Base-by-base conservation (phyloP, 2,797 vertebrate species). In the Enteromius afrohamiltoni region DNA sequence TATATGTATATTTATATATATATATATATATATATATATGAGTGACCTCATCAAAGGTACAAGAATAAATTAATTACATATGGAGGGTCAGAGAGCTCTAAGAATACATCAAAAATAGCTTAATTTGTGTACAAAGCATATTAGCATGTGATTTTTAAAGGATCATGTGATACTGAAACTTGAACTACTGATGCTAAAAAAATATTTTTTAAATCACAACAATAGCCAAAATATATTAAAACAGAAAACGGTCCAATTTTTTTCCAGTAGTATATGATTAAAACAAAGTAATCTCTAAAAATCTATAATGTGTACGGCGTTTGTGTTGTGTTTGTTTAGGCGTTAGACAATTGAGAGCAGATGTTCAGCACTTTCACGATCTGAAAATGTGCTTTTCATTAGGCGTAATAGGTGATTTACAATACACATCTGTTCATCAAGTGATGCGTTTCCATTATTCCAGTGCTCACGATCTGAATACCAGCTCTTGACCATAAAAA, bases 351-450 rank as follows among this genome's bases (percentile, higher is more conserved):
- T 73, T 0, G 1, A 49, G 49, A 80, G 67, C 81, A 88, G 85
- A 85, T 87, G 87, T 85, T 88, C 62, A 62, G 49, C 13, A 14
- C 49, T 69, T 77, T 80, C 80, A 81, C 37, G 8, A 70, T 69
- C 80, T 49, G 74, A 60, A 79, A 83, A 78, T 84, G 71, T 42
- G 14, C 65, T 53, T 82, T 86, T 83, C 81, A 74, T 85, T 83
- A 76, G 58, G 49, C 45, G 14, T 42, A 65, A 85, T 80, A 80
- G 77, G 79, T 83, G 53, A 78, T 87, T 85, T 78, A 78, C 51
- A 79, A 53, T 34, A 40, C 49, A 83, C 86, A 87, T 83, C 88
- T 86, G 88, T 69, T 82, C 53, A 71, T 70, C 40, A 69, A 80
- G 73, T 58, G 58, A 65, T 65, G 60, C 23, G 21, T 42, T 79